A percentile compares a stretch with the other conserved stretches of the same genome.
Conservation (phyloP, 1,140 invertebrate species). For the Charaxes varanes region DNA sequence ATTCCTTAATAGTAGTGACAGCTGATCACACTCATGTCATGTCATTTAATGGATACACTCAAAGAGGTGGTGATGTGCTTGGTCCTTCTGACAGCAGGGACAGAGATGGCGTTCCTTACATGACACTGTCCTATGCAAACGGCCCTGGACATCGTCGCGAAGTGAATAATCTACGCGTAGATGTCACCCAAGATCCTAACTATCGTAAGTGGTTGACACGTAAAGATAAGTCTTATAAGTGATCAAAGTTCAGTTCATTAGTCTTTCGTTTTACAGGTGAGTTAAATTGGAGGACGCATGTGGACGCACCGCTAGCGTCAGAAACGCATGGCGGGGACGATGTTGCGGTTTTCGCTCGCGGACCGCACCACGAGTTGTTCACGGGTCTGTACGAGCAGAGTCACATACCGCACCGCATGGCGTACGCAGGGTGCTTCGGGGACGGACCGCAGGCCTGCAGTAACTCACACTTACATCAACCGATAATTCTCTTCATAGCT, state of each 20-base stretch:
- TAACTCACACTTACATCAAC: too few species aligned
- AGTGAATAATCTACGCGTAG: slow-evolving; percentile 44
- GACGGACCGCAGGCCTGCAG: slow-evolving; percentile 31
- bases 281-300: slow-evolving; percentile 54
- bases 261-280: too few species aligned
- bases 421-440: slow-evolving; percentile 65
- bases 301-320: slow-evolving; percentile 40
- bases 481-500: too few species aligned
- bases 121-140: slow-evolving; percentile 84
- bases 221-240: too few species aligned
- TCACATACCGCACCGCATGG: slow-evolving; percentile 77
- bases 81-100: slow-evolving; percentile 61
- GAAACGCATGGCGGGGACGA: slow-evolving; percentile 80
- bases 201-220: too few species aligned
- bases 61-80: slow-evolving; percentile 73
- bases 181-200: slow-evolving; percentile 39
- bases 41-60: slow-evolving; percentile 79
- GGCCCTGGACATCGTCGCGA: slow-evolving; percentile 77
- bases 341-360: slow-evolving; percentile 77
- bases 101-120: slow-evolving; percentile 76
- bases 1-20: slow-evolving; percentile 82
- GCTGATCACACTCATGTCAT: slow-evolving; percentile 83
- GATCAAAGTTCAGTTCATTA: too few species aligned
- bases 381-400: slow-evolving; percentile 77
- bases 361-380: slow-evolving; percentile 76